phyloP scores from a whole-genome alignment of 2,113 vertebrate genomes.

The Phasianus colchicus region DNA sequence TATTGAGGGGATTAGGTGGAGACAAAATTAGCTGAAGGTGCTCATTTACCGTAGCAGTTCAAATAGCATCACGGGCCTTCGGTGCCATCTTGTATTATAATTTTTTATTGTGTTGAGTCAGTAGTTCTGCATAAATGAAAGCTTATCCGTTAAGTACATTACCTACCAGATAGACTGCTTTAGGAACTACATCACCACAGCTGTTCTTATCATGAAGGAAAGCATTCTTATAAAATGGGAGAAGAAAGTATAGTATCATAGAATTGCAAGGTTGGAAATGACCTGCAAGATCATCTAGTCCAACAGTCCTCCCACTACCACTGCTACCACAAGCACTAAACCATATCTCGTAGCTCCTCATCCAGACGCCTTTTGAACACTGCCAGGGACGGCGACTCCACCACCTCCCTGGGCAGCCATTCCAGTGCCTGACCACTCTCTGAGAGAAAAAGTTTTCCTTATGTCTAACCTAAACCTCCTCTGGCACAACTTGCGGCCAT shows the following conservation, averaged over 20 bases:
- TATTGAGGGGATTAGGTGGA: neutral
- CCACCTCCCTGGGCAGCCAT: too few species aligned
- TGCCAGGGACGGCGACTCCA: too few species aligned
- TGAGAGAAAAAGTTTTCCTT: too few species aligned
- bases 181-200: neutral
- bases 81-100: neutral
- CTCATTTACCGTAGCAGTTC: neutral
- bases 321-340: too few species aligned
- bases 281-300: too few species aligned
- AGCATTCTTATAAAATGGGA: accelerated
- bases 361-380: too few species aligned
- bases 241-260: neutral
- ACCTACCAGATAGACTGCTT: neutral
- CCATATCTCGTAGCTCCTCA: too few species aligned
- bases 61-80: neutral
- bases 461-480: too few species aligned
- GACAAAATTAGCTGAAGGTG: neutral
- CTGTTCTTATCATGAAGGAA: neutral
- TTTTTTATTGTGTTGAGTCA: neutral
- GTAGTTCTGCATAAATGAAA: neutral
- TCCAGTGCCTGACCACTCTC: too few species aligned
- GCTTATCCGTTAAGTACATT: neutral
- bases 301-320: too few species aligned
- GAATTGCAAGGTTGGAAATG: too few species aligned
- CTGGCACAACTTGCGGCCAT: too few species aligned